Evolutionary conservation across 2,113 vertebrate species (phyloP), one percentile per base, ranked within the genome.

Genomic region (Oncorhynchus masou): DNA sequence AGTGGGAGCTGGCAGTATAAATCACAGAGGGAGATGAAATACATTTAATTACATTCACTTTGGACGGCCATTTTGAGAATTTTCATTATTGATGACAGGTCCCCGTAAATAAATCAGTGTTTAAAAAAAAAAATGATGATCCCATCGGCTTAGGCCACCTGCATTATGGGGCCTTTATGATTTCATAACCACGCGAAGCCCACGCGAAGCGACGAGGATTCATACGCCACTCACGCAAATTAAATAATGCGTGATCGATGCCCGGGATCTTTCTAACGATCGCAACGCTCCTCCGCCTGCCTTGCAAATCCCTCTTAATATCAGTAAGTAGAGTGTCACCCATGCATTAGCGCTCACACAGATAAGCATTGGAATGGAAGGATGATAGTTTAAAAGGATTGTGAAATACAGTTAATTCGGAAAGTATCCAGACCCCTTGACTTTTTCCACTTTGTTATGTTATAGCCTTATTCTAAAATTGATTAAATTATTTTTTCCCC

Each of bases 201-300:
- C 39, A 45, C 39, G 8, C 70, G 69, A 65, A 69, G 71, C 3
- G 13, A 49, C 74, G 27, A 82, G 57, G 75, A 86, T 82, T 87
- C 84, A 81, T 75, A 80, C 49, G 74, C 81, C 88, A 89, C 85
- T 92, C 80, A 84, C 86, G 79, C 83, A 88, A 90, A 92, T 91
- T 84, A 83, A 90, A 92, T 89, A 82, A 84, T 25, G 39, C 12
- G 13, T 71, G 77, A 89, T 92, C 89, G 82, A 91, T 89, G 87
- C 66, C 66, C 74, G 34, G 13, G 71, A 85, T 80, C 79, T 73
- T 82, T 89, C 83, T 54, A 82, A 78, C 67, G 75, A 81, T 85
- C 71, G 79, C 49, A 59, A 39, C 68, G 69, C 74, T 66, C 74
- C 74, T 31, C 39, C 8, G 39, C 39, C 39, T 45, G 64, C 59